Conservation (phyloP, 2,888 invertebrate genomes). For the Leptodirus hochenwartii region DNA sequence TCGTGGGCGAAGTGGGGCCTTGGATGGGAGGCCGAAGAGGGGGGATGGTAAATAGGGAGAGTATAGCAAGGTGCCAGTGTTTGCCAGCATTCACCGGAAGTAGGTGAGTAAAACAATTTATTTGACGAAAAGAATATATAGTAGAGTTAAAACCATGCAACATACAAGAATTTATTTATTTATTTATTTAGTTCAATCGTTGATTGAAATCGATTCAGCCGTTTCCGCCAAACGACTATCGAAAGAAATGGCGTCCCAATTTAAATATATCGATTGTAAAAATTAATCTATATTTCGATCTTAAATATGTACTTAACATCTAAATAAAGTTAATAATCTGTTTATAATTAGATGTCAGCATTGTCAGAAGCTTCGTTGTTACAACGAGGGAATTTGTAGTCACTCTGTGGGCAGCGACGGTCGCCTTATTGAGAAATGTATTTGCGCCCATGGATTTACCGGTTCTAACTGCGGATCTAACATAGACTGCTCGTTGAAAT, state of each 20-base stretch:
- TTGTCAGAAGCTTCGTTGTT: conserved; percentile 36
- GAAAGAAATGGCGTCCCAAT: too few species aligned
- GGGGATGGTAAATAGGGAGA: conserved; percentile 18
- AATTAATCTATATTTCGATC: too few species aligned
- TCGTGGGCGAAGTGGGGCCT: conserved; percentile 24
- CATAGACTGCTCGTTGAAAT: conserved; percentile 14
- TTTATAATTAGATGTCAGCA: conserved; percentile 39
- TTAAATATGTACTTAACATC: too few species aligned
- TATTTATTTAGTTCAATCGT: too few species aligned
- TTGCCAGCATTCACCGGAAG: conserved; percentile 31
- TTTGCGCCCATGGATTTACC: conserved; percentile 34
- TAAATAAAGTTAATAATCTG: too few species aligned
- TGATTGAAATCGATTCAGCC: too few species aligned
- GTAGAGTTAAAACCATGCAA: too few species aligned
- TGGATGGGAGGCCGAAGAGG: conserved; percentile 45
- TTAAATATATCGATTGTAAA: too few species aligned
- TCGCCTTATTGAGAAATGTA: conserved; percentile 26
- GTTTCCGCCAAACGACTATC: too few species aligned
- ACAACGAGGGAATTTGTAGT: conserved; percentile 40
- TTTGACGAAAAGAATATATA: too few species aligned
- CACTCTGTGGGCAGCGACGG: conserved; percentile 22
- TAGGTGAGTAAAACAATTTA: too few species aligned
- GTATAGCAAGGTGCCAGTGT: conserved; percentile 29
- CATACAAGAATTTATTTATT: too few species aligned
- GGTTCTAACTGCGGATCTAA: conserved; percentile 32